Conservation (phyloP, 2,888 invertebrate species). For the Ischnura elegans region DNA sequence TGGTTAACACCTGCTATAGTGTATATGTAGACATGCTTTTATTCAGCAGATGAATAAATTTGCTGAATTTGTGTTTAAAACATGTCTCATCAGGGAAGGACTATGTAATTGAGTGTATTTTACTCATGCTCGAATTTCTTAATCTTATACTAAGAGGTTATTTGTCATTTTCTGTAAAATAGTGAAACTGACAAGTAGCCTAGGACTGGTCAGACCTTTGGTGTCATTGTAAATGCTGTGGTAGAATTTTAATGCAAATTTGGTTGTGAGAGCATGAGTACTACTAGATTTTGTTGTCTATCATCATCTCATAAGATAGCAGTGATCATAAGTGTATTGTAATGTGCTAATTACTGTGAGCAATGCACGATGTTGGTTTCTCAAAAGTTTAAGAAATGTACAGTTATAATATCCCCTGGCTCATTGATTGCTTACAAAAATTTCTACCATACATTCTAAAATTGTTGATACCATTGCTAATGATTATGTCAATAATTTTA, state of each 20-base stretch:
- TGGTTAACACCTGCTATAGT: not conserved
- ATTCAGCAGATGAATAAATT: not conserved
- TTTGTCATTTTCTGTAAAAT: not conserved
- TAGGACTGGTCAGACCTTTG: not conserved
- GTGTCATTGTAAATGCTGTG: slow-evolving; percentile 32
- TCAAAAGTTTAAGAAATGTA: slow-evolving; percentile 4
- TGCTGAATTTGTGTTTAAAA: not conserved
- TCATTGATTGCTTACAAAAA: not conserved
- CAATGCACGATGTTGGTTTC: slow-evolving; percentile 6
- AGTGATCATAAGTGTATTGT: slow-evolving; percentile 45
- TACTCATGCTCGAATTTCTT: slow-evolving; percentile 36
- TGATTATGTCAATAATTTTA: not conserved
- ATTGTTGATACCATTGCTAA: not conserved
- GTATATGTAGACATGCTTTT: not conserved
- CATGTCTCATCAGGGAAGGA: slow-evolving; percentile 40
- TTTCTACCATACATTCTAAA: not conserved
- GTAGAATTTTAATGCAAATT: slow-evolving; percentile 10
- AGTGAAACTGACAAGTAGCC: slow-evolving; percentile 16
- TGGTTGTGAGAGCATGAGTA: slow-evolving; percentile 37
- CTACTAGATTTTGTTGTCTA: not conserved
- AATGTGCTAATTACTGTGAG: slow-evolving; percentile 24
- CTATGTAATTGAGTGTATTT: slow-evolving; percentile 26
- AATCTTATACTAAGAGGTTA: slow-evolving; percentile 5
- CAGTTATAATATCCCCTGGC: not conserved
- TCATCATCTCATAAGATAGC: slow-evolving; percentile 19